Base-by-base conservation (phyloP, 2,797 vertebrate species). In the Periophthalmus magnuspinnatus region DNA sequence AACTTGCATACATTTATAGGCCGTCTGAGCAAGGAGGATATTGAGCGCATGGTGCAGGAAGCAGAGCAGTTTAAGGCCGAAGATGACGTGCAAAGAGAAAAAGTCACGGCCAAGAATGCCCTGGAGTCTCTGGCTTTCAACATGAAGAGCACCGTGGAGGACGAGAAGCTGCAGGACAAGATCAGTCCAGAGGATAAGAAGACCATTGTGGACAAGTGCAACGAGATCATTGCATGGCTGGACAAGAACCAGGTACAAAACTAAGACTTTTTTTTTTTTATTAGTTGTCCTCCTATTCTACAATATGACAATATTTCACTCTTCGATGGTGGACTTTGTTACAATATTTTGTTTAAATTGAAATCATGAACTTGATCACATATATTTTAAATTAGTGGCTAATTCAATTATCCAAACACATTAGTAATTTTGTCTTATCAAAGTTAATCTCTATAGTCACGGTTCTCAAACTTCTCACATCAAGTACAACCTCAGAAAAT, bases 31-130 rank as follows among this genome's bases (percentile, higher is more conserved):
- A 95, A 95, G 72, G 93, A 95, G 69, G 94, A 95, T 56, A 95
- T 95, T 70, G 94, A 95, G 65, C 88, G 93, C 50, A 95, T 95
- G 94, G 93, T 94, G 55, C 88, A 94, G 58, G 94, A 95, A 65
- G 94, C 94, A 24, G 94, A 95, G 78, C 90, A 88, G 79, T 94
- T 94, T 81, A 90, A 59, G 69, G n/a, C 86, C 57, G 93, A 94
- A 67, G 94, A 95, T 50, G 94, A 95, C 19, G 66, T 10, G 56
- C 93, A 94, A 81, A 92, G 66, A 60, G 93, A 94, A 1, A 95
- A 94, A 71, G 92, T 95, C 67, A 90, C 91, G 11, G 88, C 93
- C 38, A 95, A 95, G 82, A 95, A 95, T 77, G 80, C 92, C 11
- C 87, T 95, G 0, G 94, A 95, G 74, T 95, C 93, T 65, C 81